Percentiles rank a stretch among this genome's conserved stretches.
Conservation (phyloP, 2,888 invertebrate genomes). For the Eurois occulta region DNA sequence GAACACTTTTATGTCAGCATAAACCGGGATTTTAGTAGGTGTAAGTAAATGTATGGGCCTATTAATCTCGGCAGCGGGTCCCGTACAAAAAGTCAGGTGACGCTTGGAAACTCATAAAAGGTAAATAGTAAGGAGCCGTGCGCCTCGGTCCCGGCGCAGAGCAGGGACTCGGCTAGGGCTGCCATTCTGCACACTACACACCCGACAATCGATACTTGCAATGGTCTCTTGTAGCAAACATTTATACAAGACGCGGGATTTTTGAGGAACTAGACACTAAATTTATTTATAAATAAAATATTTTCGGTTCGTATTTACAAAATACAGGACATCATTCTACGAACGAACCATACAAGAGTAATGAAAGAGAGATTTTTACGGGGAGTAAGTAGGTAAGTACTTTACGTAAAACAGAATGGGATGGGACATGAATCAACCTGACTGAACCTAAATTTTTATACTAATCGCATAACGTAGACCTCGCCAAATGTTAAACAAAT, state of each 20-base stretch:
- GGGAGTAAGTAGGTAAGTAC: background rate
- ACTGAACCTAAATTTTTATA: slow-evolving; percentile 11
- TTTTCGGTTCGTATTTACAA: background rate
- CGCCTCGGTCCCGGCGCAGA: background rate
- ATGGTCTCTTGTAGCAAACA: background rate
- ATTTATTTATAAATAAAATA: background rate
- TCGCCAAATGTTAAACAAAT: background rate
- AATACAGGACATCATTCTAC: background rate
- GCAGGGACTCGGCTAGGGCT: background rate
- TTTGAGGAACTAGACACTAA: too few species aligned
- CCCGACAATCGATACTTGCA: too few species aligned
- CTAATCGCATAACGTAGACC: background rate
- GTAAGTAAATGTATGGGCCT: slow-evolving; percentile 50
- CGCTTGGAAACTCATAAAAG: slow-evolving; percentile 66
- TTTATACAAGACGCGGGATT: background rate
- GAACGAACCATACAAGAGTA: background rate
- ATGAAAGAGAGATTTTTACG: background rate
- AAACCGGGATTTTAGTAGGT: slow-evolving; percentile 34
- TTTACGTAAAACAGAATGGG: background rate
- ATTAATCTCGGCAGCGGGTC: slow-evolving; percentile 34
- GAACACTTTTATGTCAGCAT: slow-evolving; percentile 64
- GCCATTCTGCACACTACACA: background rate
- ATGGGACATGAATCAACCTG: background rate
- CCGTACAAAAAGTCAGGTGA: slow-evolving; percentile 52
- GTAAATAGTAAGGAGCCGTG: slow-evolving; percentile 40